phyloP scores from a whole-genome alignment of 2,113 vertebrate species.

The Clinocottus analis region DNA sequence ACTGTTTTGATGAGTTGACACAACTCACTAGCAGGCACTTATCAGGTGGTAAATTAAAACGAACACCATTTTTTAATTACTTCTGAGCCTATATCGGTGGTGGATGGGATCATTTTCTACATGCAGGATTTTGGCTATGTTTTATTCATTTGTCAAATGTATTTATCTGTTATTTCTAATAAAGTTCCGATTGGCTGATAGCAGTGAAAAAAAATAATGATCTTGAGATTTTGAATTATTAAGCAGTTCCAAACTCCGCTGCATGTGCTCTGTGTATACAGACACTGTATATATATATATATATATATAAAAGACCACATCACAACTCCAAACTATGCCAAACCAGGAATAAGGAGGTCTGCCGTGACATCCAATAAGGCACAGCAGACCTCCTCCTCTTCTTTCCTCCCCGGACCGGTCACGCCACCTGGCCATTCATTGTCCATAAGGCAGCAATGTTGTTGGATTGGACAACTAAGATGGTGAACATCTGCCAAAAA shows the following conservation, averaged over 20 bases:
- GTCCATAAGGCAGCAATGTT: constrained; percentile 26
- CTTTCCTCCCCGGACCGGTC: background rate
- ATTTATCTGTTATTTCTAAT: background rate
- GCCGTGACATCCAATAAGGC: background rate
- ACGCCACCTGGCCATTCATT: constrained; percentile 38
- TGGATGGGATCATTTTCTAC: background rate
- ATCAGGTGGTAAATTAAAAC: constrained; percentile 42
- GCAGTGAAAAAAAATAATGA: background rate
- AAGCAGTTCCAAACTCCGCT: constrained; percentile 2
- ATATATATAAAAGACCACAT: too few species aligned
- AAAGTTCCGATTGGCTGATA: constrained; percentile 7
- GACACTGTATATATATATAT: background rate
- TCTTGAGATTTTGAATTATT: constrained; percentile 33
- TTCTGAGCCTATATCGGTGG: background rate
- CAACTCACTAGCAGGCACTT: constrained; percentile 12
- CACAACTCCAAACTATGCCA: background rate
- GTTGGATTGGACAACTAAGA: constrained; percentile 32
- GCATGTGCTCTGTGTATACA: background rate
- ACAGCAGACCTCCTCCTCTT: background rate
- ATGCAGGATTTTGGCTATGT: too few species aligned
- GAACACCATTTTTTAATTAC: background rate
- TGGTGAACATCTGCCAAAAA: constrained; percentile 57
- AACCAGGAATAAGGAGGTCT: constrained; percentile 10
- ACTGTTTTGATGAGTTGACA: constrained; percentile 28
- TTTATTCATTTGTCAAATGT: background rate